Evolutionary conservation across 2,888 invertebrate genomes (phyloP), one percentile per base, ranked within the genome.

Genomic region (Pristionchus fissidentatus): DNA sequence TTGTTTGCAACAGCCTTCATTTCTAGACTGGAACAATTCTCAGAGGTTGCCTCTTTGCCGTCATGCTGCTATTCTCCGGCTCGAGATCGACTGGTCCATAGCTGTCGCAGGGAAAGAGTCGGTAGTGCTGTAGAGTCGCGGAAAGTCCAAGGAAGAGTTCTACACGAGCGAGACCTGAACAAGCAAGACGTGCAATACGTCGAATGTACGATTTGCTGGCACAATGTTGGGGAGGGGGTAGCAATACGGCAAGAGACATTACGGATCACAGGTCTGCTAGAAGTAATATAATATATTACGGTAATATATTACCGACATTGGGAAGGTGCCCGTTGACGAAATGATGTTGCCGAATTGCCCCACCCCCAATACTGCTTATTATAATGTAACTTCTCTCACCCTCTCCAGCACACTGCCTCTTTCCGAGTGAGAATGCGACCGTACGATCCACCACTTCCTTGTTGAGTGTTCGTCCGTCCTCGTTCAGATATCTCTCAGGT

Each of bases 91-190:
- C 38, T 1, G 78, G 78, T 13, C 22, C 26, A 15, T 15, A 8
- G 38, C 35, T 38, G 55, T 4, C n/a, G 22, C n/a, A 46, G 19
- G 78, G 78, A 78, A 78, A 41, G 19, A 78, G 32, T 10, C 78
- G 57, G 55, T 78, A 78, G 55, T 43, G 78, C 10, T 55, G 78
- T 1, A 78, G 55, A n/a, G 57, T 52, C 1, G 35, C 78, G 4
- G 78, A 19, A 13, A 78, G 35, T 13, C 55, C 35, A 3, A 78
- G 77, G 52, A 77, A 78, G 38, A 78, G 78, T 38, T 78, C 78
- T 29, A 32, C 57, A n/a, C 78, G 55, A 3, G 78, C 78, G 1
- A 78, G 38, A 38, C 55, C 78, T 78, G 26, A 55, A n/a, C 15
- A 38, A 38, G 15, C 62, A 38, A 15, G 22, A 19, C n/a, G n/a